Percentiles rank a stretch among this genome's conserved stretches.
Conservation (phyloP, 2,888 invertebrate genomes). For the Metallyticus violacea region DNA sequence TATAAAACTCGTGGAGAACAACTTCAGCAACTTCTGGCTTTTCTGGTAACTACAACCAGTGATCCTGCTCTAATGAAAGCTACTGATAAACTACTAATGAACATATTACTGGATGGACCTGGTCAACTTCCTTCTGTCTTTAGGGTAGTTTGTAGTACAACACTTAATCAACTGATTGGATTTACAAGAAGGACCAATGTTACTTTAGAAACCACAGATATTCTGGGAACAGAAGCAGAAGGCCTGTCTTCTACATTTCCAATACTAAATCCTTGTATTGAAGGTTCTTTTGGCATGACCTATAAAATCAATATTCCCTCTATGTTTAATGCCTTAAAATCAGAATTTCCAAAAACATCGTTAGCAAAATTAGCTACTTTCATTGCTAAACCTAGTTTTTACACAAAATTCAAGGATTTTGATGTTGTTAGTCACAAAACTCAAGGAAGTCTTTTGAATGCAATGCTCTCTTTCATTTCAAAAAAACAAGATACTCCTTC, state of each 20-base stretch:
- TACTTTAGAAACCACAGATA: neutral
- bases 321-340: neutral
- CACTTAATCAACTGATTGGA: neutral
- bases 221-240: neutral
- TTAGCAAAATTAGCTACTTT: neutral
- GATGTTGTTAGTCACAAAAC: neutral
- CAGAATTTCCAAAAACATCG: neutral
- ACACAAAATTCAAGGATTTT: neutral
- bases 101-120: neutral
- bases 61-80: neutral
- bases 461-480: neutral
- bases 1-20: constrained; percentile 9
- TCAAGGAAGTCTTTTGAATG: neutral
- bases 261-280: neutral
- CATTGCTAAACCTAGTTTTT: neutral
- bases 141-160: neutral
- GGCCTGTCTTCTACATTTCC: neutral
- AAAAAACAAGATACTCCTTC: neutral
- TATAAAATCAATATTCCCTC: neutral
- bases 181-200: neutral
- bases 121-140: neutral
- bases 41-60: neutral
- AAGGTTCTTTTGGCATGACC: neutral
- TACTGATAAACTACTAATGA: neutral
- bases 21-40: neutral